phyloP scores from a whole-genome alignment of 2,113 vertebrate genomes.

The Hippopotamus amphibius region DNA sequence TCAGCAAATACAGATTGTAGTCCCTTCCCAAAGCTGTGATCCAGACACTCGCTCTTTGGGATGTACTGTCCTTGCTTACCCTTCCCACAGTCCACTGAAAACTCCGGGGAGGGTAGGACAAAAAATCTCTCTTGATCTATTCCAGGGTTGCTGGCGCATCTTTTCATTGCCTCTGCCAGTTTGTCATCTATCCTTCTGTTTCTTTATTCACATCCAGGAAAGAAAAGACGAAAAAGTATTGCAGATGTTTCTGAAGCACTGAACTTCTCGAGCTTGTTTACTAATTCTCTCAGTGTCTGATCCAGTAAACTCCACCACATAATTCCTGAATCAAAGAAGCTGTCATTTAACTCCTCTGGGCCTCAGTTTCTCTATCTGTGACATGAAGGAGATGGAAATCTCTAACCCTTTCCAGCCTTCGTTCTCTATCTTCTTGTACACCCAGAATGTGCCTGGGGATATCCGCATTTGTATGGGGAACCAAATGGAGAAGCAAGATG shows the following conservation, averaged over 20 bases:
- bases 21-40: neutral
- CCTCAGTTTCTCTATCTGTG: neutral
- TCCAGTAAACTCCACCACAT: neutral
- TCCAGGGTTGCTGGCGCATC: neutral
- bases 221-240: neutral
- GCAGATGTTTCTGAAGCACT: slow-evolving; percentile 19
- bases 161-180: neutral
- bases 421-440: slow-evolving; percentile 2
- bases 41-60: neutral
- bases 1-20: neutral
- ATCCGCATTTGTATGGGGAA: neutral
- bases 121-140: neutral
- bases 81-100: neutral
- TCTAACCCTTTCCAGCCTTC: neutral
- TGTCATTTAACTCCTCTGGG: neutral
- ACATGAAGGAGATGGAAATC: neutral
- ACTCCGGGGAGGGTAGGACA: neutral
- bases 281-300: neutral
- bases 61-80: neutral
- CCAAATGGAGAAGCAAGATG: neutral
- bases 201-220: neutral
- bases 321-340: slow-evolving; percentile 12
- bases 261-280: slow-evolving; percentile 21
- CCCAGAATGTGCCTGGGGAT: neutral
- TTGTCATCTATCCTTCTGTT: neutral